Conservation (phyloP, 2,797 vertebrate genomes). For the Scomberomorus guttatus region DNA sequence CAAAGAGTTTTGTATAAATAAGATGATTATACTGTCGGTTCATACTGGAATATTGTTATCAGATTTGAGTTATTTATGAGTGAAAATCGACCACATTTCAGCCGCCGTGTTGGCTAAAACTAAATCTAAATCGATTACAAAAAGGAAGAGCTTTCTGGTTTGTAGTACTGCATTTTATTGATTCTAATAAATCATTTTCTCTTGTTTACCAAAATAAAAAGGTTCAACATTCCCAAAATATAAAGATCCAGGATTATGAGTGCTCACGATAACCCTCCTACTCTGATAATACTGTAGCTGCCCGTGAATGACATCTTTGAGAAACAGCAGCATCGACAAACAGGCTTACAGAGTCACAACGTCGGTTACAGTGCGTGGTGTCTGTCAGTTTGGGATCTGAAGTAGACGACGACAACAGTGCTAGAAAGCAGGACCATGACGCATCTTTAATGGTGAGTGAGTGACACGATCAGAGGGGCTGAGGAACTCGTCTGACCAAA, state of each 20-base stretch:
- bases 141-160: slow-evolving; percentile 74
- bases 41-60: background rate
- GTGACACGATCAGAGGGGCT: slow-evolving; percentile 35
- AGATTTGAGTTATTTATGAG: slow-evolving; percentile 11
- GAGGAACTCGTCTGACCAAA: slow-evolving; percentile 50
- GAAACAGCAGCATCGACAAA: slow-evolving; percentile 79
- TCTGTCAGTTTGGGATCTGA: slow-evolving; percentile 48
- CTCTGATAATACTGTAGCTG: slow-evolving; percentile 77
- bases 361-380: slow-evolving; percentile 60
- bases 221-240: slow-evolving; percentile 86
- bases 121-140: slow-evolving; percentile 4
- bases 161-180: slow-evolving; percentile 87
- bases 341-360: slow-evolving; percentile 71
- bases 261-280: slow-evolving; percentile 65
- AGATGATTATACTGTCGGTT: slow-evolving; percentile 8
- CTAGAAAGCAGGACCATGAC: slow-evolving; percentile 33
- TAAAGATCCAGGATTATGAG: slow-evolving; percentile 82
- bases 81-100: background rate
- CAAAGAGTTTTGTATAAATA: slow-evolving; percentile 6
- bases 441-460: slow-evolving; percentile 63
- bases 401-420: slow-evolving; percentile 57
- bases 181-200: slow-evolving; percentile 84
- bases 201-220: slow-evolving; percentile 88
- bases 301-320: slow-evolving; percentile 84
- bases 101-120: background rate